phyloP scores from a whole-genome alignment of 2,888 invertebrate genomes.

The Ophion ellenae region DNA sequence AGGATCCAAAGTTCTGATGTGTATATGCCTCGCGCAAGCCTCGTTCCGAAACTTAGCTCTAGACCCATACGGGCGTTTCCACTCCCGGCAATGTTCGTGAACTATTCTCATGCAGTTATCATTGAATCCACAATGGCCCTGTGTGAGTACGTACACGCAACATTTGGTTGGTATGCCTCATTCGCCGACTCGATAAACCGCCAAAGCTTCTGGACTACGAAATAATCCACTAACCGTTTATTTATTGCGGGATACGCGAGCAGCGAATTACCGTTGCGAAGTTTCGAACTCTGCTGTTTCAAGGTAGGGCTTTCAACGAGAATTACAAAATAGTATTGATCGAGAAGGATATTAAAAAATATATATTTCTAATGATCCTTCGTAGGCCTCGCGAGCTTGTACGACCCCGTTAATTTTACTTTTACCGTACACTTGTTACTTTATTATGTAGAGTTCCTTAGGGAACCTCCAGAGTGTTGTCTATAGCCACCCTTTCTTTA shows the following conservation, averaged over 20 bases:
- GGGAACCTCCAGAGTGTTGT: too few relatives aligned
- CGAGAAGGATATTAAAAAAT: background rate
- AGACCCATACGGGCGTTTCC: slow-evolving; percentile 58
- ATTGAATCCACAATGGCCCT: background rate
- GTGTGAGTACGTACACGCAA: slow-evolving; percentile 1
- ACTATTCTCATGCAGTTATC: slow-evolving; percentile 23
- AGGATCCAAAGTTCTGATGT: slow-evolving; percentile 18
- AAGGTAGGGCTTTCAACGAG: background rate
- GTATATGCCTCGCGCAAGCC: slow-evolving; percentile 1
- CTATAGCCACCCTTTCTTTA: too few relatives aligned
- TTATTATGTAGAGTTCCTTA: too few relatives aligned
- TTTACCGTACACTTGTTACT: too few relatives aligned
- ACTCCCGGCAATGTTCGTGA: slow-evolving; percentile 11
- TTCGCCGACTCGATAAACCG: slow-evolving; percentile 7
- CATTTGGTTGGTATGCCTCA: background rate
- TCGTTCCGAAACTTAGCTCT: slow-evolving; percentile 40
- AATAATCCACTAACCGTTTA: slow-evolving; percentile 17
- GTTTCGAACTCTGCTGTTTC: background rate
- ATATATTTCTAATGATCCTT: background rate
- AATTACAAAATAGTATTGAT: background rate
- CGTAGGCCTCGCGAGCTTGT: background rate
- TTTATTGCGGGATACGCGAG: background rate
- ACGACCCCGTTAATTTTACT: too few relatives aligned
- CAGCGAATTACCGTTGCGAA: background rate
- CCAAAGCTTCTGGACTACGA: background rate